Evolutionary conservation across 2,888 invertebrate species (phyloP).

Genomic region (Adelphocoris suturalis): DNA sequence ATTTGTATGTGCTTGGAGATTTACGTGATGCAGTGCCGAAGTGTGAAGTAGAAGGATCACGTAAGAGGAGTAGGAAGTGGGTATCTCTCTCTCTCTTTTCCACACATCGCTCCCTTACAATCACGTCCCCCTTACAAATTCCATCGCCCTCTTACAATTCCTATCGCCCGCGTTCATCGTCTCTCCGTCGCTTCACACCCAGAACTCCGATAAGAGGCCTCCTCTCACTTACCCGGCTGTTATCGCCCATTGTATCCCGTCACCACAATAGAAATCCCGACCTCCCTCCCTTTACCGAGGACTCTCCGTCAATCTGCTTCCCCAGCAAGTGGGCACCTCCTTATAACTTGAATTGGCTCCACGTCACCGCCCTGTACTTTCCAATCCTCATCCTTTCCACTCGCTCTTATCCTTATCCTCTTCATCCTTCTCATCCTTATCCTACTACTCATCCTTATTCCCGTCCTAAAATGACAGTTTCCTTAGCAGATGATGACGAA

Average conservation of each 20-base stretch:
- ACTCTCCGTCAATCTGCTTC: not conserved
- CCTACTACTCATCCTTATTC: not conserved
- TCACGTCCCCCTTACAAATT: too few species aligned
- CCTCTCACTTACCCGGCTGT: constrained; percentile 51
- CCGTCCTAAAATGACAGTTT: not conserved
- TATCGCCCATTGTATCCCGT: constrained; percentile 45
- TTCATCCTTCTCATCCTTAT: not conserved
- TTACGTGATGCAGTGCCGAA: not conserved
- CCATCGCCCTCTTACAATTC: not conserved
- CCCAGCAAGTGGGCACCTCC: not conserved
- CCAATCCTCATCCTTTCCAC: not conserved
- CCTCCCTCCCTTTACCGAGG: not conserved
- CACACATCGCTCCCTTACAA: not conserved
- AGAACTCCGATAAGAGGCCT: constrained; percentile 1
- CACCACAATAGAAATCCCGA: constrained; percentile 31
- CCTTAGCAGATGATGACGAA: not conserved
- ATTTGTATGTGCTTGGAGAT: not conserved
- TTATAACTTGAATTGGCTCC: not conserved
- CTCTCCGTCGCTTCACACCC: not conserved
- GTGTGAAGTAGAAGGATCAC: not conserved
- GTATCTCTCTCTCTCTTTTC: not conserved
- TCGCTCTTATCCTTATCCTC: not conserved
- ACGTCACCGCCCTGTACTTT: not conserved
- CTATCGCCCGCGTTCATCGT: not conserved
- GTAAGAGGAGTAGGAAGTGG: not conserved